phyloP scores from a whole-genome alignment of 2,797 vertebrate genomes.

The Arnoldichthys spilopterus region DNA sequence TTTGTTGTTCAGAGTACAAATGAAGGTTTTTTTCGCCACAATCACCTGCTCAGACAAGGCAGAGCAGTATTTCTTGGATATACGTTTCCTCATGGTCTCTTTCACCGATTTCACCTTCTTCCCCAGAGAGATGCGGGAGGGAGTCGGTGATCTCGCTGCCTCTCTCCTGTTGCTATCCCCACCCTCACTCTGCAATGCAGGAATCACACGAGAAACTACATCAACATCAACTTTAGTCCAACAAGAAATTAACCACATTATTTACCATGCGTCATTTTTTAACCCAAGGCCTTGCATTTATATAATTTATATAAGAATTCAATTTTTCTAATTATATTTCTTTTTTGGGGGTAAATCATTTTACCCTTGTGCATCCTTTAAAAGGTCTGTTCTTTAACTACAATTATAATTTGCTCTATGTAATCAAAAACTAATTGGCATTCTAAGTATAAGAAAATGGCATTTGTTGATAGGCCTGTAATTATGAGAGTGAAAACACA shows the following conservation, averaged over 20 bases:
- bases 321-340: not conserved
- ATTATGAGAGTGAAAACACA: no score
- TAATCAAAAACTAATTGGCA: no score
- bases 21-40: no score
- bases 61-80: conserved; percentile 96
- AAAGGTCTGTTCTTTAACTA: not conserved
- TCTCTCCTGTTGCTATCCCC: conserved; percentile 73
- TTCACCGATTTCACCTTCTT: conserved; percentile 99
- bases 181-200: conserved; percentile 65
- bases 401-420: no score
- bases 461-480: no score
- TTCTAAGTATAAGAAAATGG: no score
- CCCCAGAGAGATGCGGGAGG: conserved; percentile 93
- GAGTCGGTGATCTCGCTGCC: conserved; percentile 91
- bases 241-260: not conserved
- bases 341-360: no score
- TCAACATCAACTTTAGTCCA: not conserved
- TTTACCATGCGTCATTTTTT: not conserved
- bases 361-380: no score
- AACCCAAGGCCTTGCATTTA: not conserved
- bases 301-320: no score
- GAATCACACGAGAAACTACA: conserved; percentile 76
- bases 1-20: not conserved
- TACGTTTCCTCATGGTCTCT: conserved; percentile 98
- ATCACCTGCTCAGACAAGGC: conserved; percentile 89